Base-by-base conservation (phyloP, 1,140 invertebrate genomes). In the Drosophila teissieri region DNA sequence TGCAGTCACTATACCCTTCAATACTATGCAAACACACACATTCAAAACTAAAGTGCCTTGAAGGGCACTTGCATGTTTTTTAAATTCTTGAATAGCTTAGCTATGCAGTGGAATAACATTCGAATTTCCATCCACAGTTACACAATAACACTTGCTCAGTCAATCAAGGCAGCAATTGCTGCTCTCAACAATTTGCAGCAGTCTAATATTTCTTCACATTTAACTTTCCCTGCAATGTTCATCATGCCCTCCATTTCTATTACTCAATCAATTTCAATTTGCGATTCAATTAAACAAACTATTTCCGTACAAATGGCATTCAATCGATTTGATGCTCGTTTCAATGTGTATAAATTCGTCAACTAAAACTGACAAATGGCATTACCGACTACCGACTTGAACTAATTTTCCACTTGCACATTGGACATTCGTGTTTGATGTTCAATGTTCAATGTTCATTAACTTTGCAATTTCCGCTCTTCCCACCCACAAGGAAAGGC, bases 221-320 rank as follows among this genome's bases (percentile, higher is more conserved):
- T 22, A 10, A 52, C 27, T 36, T 56, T 61, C 4, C 34, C 11
- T 40, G 37, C 58, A 61, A 34, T 22, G 40, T 62, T 60, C 54
- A 40, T 58, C 24, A 12, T 10, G 22, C 15, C 54, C 15, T 40
- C 52, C 24, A 42, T 42, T 27, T 40, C 37, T 17, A 42, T 58
- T 27, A 62, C 37, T 36, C 61, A 63, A 63, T 63, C 61, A 61
- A 63, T 60, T 63, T 63, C 61, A 63, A 63, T 63, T 63, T 63
- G 61, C 27, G 39, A 11, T 63, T 63, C 61, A 63, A 63, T 63
- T 60, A 63, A 63, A 45, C n/a, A 5, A 63, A 61, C 61, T 45
- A 60, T 63, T 63, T 60, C 39, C 39, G 3, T 24, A 27, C 55
- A 63, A 60, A 63, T 61, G 5, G 39, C 27, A 61, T 60, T 60